phyloP scores from a whole-genome alignment of 2,113 vertebrate genomes.

The human (Homo sapiens) region DNA sequence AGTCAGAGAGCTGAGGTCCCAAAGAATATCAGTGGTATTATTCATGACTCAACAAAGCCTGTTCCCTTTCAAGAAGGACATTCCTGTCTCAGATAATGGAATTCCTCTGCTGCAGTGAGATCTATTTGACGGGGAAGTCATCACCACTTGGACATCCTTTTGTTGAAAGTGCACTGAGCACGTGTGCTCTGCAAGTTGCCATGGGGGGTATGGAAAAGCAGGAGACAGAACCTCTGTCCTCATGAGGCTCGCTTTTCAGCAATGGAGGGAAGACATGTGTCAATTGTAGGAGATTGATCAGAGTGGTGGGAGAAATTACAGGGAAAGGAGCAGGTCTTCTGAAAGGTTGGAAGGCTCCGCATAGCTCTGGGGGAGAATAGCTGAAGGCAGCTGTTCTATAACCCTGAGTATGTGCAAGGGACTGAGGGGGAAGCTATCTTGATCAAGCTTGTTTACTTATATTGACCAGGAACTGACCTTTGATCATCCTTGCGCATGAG shows the following conservation, averaged over 20 bases:
- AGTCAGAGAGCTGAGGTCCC: neutral
- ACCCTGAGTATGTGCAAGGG: no score
- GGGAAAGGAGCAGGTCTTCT: no score
- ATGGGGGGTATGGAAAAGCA: rapidly evolving
- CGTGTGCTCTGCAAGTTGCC: neutral
- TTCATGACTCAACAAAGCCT: neutral
- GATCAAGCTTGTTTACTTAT: no score
- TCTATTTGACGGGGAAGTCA: neutral
- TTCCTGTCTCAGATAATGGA: neutral
- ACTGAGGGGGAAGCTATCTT: no score
- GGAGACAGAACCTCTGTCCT: neutral
- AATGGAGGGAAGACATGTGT: no score
- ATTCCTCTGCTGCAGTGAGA: neutral
- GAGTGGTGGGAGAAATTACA: no score
- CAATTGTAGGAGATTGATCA: neutral
- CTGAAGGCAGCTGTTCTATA: no score
- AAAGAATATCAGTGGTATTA: neutral
- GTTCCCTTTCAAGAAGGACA: neutral
- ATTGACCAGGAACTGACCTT: no score
- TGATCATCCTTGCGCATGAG: no score
- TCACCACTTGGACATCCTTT: no score
- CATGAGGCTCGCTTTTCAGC: rapidly evolving
- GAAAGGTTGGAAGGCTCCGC: no score
- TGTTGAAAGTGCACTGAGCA: neutral
- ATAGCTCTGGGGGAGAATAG: no score